Evolutionary conservation across 92 coral and sea anemone genomes (phyloP), one percentile per base, ranked within the genome.

Genomic region (Bergia puertoricense): DNA sequence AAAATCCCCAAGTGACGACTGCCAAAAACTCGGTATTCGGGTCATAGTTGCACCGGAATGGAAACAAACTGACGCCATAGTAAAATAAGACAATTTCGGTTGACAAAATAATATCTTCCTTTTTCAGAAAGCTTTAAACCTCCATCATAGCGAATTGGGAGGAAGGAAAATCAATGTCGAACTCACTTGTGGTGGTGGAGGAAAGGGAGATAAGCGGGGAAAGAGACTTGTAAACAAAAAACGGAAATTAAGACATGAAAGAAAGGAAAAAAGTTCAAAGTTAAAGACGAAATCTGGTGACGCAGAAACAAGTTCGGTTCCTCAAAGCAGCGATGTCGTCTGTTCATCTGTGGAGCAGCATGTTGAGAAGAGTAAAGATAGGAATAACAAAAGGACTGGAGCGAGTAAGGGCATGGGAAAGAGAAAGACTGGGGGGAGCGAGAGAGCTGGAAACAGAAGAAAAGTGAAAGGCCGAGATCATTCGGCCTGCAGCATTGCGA

Each of bases 121-220:
- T 77, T 71, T 88, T 23, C 90, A 96, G 99, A 97, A 97, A 95
- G 99, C 99, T 8, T 88, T 97, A 71, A 92, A 97, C 88, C 93
- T 95, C 42, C 98, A 97, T 73, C 96, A 97, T 91, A 97, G 97
- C 75, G 83, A 74, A 1, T 54, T 97, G 18, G 95, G 94, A 22
- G 97, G 97, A 30, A 90, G 99, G 86, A 96, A 94, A 80, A 95
- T 97, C 38, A 97, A 97, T 81, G 99, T 97, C 0, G 99, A 97
- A 62, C 89, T 97, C 18, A 97, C 99, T 0, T 97, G 99, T 77
- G 99, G 99, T n/a, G 99, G 99, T 0, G 99, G 99, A 5, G 99
- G 99, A 8, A 91, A 92, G 75, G 98, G 99, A 45, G 90, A 93
- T 76, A 86, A 95, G 50, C 91, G 99, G 41, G 78, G 48, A 57